Conservation (phyloP, 2,888 invertebrate genomes). For the Clostera curtula region DNA sequence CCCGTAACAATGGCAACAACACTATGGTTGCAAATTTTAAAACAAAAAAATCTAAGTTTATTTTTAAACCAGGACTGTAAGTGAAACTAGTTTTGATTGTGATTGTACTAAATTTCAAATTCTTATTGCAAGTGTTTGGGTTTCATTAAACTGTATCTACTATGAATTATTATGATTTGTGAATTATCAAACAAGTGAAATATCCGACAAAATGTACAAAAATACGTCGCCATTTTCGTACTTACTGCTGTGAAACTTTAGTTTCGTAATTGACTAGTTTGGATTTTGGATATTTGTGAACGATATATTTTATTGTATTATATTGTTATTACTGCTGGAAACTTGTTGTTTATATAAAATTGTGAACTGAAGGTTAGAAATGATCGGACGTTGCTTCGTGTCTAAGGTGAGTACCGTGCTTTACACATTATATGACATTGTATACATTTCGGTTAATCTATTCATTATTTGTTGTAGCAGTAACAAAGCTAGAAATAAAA, state of each 20-base stretch:
- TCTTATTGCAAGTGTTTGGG: no score
- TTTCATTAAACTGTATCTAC: no score
- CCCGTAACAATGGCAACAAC: slow-evolving; percentile 5
- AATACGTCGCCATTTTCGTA: slow-evolving; percentile 43
- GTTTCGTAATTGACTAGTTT: slow-evolving; percentile 14
- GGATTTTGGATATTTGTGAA: slow-evolving; percentile 17
- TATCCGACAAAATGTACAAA: slow-evolving; percentile 10
- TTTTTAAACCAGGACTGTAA: no score
- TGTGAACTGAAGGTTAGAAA: slow-evolving; percentile 11
- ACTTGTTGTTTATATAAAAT: slow-evolving; percentile 14
- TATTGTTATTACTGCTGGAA: slow-evolving; percentile 16
- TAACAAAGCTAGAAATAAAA: no score
- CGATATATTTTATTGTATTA: slow-evolving; percentile 9
- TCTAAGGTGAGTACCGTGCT: slow-evolving; percentile 27
- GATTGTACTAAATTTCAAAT: no score
- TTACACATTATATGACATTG: slow-evolving; percentile 4
- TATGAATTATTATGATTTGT: no score
- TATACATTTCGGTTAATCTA: no score
- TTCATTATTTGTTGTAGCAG: no score
- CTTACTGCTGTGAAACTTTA: slow-evolving; percentile 33
- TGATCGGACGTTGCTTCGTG: slow-evolving; percentile 37
- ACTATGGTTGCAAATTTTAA: slow-evolving; percentile 24
- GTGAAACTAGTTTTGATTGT: no score
- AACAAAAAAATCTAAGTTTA: slow-evolving; percentile 21
- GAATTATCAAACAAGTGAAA: no score